These are phyloP conservation scores for Muscicapa adusta DNA, from an alignment of 2,113 vertebrate species.

Conservation along the genomic window DNA sequence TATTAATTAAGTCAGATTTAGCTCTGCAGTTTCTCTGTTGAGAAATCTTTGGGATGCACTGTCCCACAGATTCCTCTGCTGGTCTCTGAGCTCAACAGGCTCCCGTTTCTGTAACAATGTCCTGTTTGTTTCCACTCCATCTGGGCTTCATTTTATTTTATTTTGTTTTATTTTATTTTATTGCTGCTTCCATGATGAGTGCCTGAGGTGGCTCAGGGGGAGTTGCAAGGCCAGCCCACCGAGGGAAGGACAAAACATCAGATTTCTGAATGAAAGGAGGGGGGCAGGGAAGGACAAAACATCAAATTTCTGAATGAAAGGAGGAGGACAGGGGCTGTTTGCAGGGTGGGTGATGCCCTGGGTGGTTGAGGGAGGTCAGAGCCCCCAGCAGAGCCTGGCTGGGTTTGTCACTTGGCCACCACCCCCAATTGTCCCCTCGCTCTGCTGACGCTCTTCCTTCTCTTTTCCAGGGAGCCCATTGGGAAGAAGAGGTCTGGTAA, in stretches of 20 bases:
- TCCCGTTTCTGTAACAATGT: not conserved
- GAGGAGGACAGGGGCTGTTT: not conserved
- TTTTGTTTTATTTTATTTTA: not conserved
- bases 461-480: slow-evolving; percentile 85
- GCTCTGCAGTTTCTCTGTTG: not conserved
- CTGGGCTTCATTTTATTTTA: not conserved
- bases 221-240: not conserved
- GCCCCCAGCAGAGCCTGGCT: not conserved
- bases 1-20: not conserved
- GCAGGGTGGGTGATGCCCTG: not conserved
- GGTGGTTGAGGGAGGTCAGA: not conserved
- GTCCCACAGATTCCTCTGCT: not conserved
- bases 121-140: not conserved
- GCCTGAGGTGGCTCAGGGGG: not conserved
- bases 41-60: not conserved
- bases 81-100: not conserved
- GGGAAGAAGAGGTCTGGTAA: slow-evolving; percentile 96
- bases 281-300: not conserved
- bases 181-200: fast-evolving
- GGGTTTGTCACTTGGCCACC: not conserved
- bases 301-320: not conserved
- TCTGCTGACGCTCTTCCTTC: not conserved
- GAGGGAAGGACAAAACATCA: too few relatives aligned
- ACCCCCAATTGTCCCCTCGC: not conserved
- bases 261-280: not conserved